Evolutionary conservation across 2,888 invertebrate genomes (phyloP).

Genomic region (Apoda limacodes): DNA sequence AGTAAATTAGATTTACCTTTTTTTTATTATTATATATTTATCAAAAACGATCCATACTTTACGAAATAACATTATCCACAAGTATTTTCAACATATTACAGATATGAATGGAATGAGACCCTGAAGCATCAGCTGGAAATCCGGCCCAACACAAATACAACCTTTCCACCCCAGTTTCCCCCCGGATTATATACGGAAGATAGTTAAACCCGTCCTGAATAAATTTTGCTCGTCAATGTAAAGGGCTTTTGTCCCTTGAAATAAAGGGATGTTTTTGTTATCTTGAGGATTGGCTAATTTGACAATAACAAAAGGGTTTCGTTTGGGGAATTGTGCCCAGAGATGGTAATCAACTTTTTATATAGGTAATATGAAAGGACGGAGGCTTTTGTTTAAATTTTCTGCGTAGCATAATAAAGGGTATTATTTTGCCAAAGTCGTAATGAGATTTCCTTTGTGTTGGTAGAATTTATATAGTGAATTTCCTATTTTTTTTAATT

Average conservation of each 20-base stretch:
- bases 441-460: too few relatives aligned
- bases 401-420: too few relatives aligned
- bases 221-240: conserved; percentile 63
- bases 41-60: too few relatives aligned
- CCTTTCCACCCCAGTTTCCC: conserved; percentile 24
- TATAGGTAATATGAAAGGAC: too few relatives aligned
- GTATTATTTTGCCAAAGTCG: too few relatives aligned
- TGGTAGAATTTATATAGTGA: too few relatives aligned
- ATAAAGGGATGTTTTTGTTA: conserved; percentile 67
- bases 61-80: too few relatives aligned
- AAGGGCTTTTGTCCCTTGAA: conserved; percentile 57
- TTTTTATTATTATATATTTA: too few relatives aligned
- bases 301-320: conserved; percentile 66
- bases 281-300: conserved; percentile 71
- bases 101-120: background rate
- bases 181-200: conserved; percentile 56
- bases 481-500: too few relatives aligned
- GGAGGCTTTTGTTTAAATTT: too few relatives aligned
- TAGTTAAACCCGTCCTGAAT: conserved; percentile 64
- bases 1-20: too few relatives aligned
- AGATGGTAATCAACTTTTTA: conserved; percentile 62
- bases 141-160: background rate
- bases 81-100: too few relatives aligned
- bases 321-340: conserved; percentile 47
- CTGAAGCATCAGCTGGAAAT: conserved; percentile 1